Conservation (phyloP, 2,797 vertebrate species). For the Astyanax mexicanus region DNA sequence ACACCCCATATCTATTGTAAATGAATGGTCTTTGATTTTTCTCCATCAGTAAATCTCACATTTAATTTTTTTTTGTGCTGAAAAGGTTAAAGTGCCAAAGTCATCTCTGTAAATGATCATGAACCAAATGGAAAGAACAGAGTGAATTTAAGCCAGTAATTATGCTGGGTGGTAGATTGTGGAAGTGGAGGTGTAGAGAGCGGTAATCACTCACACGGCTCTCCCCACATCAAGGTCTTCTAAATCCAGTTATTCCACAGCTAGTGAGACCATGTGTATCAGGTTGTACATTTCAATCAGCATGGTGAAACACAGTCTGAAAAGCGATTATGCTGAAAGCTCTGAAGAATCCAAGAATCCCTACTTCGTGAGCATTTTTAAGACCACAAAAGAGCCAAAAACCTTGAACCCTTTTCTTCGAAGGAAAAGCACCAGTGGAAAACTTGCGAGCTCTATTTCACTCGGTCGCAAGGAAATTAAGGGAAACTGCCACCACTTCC, state of each 20-base stretch:
- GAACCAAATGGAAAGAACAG: no score
- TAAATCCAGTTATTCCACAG: background rate
- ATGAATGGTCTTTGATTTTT: no score
- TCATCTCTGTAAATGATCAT: background rate
- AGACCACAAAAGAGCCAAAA: background rate
- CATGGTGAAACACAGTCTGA: constrained; percentile 22
- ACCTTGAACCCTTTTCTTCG: background rate
- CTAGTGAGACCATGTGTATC: constrained; percentile 17
- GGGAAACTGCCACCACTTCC: constrained; percentile 27
- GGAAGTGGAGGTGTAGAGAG: background rate
- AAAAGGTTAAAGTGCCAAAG: background rate
- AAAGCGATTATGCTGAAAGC: constrained; percentile 27
- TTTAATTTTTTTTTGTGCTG: no score
- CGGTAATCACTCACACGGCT: constrained; percentile 2
- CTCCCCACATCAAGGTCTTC: background rate
- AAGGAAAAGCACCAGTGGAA: background rate
- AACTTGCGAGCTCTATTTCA: constrained; percentile 14
- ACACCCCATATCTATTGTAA: no score
- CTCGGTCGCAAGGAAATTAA: constrained; percentile 27
- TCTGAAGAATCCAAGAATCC: constrained; percentile 13
- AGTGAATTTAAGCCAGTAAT: background rate
- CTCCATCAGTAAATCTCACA: no score
- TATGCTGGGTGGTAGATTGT: background rate
- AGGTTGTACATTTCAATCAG: constrained; percentile 28
- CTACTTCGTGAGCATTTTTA: constrained; percentile 19